Conservation (phyloP, 1,140 invertebrate species). For the Chironomus tepperi region DNA sequence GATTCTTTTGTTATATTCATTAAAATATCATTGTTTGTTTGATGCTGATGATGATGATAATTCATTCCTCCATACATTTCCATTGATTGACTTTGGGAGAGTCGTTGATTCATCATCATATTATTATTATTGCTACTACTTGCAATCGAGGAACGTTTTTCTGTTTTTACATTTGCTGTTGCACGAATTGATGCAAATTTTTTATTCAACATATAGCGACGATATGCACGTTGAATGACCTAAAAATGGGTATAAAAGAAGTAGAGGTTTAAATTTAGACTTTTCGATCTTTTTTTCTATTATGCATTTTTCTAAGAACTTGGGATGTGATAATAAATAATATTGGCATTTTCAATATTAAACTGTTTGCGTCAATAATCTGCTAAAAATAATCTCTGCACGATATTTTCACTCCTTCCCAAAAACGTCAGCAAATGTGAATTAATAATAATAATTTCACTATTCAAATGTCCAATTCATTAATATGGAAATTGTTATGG, state of each 20-base stretch:
- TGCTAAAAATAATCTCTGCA: too few relatives aligned
- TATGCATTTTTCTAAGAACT: too few relatives aligned
- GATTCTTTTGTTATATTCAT: not conserved
- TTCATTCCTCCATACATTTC: not conserved
- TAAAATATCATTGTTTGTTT: not conserved
- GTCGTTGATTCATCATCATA: constrained; percentile 4
- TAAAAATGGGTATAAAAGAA: not conserved
- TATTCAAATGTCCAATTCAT: too few relatives aligned
- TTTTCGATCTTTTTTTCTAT: too few relatives aligned
- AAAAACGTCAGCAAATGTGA: too few relatives aligned
- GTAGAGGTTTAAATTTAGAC: too few relatives aligned
- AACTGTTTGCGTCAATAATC: too few relatives aligned
- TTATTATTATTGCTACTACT: not conserved
- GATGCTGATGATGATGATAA: not conserved
- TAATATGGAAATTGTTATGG: too few relatives aligned
- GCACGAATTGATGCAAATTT: constrained; percentile 90
- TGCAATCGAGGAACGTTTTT: constrained; percentile 60
- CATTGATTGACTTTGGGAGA: constrained; percentile 20
- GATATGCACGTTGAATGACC: constrained; percentile 83
- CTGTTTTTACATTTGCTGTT: constrained; percentile 70
- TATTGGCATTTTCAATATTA: too few relatives aligned
- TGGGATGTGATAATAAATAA: too few relatives aligned
- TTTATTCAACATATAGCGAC: constrained; percentile 84
- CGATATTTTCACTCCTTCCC: too few relatives aligned
- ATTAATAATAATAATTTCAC: too few relatives aligned